Percentiles rank a stretch among this genome's conserved stretches.
These are phyloP conservation scores for Syngnathoides biaculeatus DNA, from an alignment of 2,113 vertebrate species.

Conservation along the genomic window DNA sequence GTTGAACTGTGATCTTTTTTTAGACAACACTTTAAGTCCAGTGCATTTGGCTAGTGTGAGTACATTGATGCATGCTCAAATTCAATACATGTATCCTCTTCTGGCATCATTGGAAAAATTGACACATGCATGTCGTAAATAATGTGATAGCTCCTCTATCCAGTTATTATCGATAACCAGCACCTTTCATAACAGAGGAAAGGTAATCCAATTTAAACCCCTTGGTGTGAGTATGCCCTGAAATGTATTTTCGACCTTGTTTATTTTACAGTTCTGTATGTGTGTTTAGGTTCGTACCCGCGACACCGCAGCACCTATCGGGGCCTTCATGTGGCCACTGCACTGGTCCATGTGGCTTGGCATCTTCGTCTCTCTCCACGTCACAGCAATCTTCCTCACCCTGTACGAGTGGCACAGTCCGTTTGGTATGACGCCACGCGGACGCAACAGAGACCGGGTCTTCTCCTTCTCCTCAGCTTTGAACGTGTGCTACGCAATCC, in stretches of 20 bases:
- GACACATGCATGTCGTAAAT: too few species aligned
- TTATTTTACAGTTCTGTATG: neutral
- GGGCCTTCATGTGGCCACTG: constrained; percentile 95
- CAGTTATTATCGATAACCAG: too few species aligned
- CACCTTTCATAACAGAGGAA: neutral
- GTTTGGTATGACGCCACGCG: constrained; percentile 89
- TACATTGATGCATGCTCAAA: too few species aligned
- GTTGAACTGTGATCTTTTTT: too few species aligned
- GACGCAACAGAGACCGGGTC: constrained; percentile 84
- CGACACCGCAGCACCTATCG: constrained; percentile 87
- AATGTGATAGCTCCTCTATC: too few species aligned
- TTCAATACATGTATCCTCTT: too few species aligned
- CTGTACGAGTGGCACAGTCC: constrained; percentile 96
- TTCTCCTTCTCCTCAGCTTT: constrained; percentile 97
- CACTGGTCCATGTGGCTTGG: constrained; percentile 99
- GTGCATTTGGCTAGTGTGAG: too few species aligned
- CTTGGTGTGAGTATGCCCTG: neutral
- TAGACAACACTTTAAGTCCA: too few species aligned
- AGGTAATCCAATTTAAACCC: neutral
- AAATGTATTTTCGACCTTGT: neutral
- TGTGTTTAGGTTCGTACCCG: constrained; percentile 77
- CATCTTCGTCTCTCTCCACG: constrained; percentile 88
- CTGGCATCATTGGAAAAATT: too few species aligned
- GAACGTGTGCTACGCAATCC: constrained; percentile 93
- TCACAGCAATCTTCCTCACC: constrained; percentile 90